phyloP scores from a whole-genome alignment of 2,113 vertebrate genomes.

The Pelusios castaneus region DNA sequence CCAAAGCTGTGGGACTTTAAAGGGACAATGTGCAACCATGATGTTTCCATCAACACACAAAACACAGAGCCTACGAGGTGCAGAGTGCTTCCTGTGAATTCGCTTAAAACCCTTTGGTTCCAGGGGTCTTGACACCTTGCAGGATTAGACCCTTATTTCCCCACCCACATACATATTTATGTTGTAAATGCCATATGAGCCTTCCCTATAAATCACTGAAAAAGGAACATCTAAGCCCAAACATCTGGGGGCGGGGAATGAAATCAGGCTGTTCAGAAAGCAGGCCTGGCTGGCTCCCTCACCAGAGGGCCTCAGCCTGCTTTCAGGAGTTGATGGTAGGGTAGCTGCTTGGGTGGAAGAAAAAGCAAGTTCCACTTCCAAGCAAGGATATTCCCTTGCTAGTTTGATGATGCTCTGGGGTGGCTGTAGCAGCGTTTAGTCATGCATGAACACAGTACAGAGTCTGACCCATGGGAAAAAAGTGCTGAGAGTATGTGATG shows the following conservation, averaged over 20 bases:
- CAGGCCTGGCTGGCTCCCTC: background rate
- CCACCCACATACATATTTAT: rapidly evolving
- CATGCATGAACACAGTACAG: rapidly evolving
- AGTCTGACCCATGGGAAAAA: background rate
- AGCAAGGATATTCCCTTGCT: background rate
- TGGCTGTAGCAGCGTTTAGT: rapidly evolving
- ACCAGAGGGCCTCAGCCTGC: background rate
- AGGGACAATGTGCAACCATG: background rate
- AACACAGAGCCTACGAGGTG: background rate
- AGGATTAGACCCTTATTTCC: rapidly evolving
- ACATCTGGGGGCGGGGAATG: background rate
- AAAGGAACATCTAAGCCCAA: background rate
- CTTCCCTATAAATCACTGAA: rapidly evolving
- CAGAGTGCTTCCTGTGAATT: background rate
- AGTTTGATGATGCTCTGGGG: rapidly evolving
- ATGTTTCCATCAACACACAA: rapidly evolving
- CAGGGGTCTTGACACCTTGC: rapidly evolving
- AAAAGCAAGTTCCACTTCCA: rapidly evolving
- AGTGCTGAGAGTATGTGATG: background rate
- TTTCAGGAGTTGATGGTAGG: background rate
- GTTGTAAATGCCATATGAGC: rapidly evolving
- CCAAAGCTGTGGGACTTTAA: background rate
- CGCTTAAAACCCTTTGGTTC: rapidly evolving
- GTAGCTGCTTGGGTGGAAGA: background rate
- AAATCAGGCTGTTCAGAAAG: background rate